A percentile compares a stretch with the other conserved stretches of the same genome.
These are phyloP conservation scores for Orchesella cincta DNA, from an alignment of 1,140 invertebrate species.

Conservation along the genomic window DNA sequence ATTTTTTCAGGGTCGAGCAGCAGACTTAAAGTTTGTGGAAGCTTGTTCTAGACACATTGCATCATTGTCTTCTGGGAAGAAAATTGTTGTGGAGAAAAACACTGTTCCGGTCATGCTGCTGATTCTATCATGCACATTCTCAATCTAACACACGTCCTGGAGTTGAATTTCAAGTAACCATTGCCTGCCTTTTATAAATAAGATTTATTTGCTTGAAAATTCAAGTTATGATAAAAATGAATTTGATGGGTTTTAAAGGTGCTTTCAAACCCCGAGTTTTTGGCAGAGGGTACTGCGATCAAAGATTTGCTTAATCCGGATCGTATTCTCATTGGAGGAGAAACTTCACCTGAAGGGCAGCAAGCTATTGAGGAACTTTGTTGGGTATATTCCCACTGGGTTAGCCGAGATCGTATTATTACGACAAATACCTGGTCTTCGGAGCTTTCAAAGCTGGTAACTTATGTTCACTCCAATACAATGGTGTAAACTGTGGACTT, in stretches of 20 bases:
- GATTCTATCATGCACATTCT: conserved; percentile 96
- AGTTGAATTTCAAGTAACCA: conserved; percentile 68
- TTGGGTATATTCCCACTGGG: conserved; percentile 93
- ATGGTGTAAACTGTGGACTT: neutral
- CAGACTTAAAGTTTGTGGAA: conserved; percentile 98
- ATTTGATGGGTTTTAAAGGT: conserved; percentile 68
- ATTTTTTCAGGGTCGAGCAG: conserved; percentile 78
- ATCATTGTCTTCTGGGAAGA: conserved; percentile 81
- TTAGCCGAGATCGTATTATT: conserved; percentile 86
- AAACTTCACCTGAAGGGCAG: conserved; percentile 79
- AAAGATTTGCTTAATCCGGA: conserved; percentile 92
- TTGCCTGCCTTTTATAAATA: no score
- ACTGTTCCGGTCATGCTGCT: conserved; percentile 98
- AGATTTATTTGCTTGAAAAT: neutral
- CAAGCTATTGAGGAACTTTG: conserved; percentile 82
- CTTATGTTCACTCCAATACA: conserved; percentile 24
- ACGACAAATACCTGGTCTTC: conserved; percentile 99
- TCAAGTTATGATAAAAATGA: conserved; percentile 5
- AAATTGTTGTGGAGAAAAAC: conserved; percentile 99
- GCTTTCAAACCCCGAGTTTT: conserved; percentile 96
- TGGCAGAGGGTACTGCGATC: conserved; percentile 98
- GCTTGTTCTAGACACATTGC: conserved; percentile 93
- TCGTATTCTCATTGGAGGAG: conserved; percentile 94
- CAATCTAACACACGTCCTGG: conserved; percentile 81
- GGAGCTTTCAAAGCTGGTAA: conserved; percentile 92